These are phyloP conservation scores for Pemphredon lugubris DNA, from an alignment of 2,888 invertebrate genomes.

Conservation along the genomic window DNA sequence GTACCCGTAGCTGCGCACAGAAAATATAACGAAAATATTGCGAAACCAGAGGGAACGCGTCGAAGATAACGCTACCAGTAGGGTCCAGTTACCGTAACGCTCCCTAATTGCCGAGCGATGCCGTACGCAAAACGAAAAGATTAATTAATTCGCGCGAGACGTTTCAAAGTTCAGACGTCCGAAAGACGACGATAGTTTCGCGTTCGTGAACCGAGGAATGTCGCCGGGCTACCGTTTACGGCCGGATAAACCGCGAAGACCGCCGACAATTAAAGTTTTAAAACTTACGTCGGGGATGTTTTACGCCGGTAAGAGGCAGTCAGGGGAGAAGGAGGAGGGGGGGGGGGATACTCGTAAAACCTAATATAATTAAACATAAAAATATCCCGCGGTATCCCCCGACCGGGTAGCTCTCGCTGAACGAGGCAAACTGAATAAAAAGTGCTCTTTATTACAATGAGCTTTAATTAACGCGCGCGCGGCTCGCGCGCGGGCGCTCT, in stretches of 20 bases:
- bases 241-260: slow-evolving; percentile 60
- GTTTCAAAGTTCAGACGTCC: slow-evolving; percentile 16
- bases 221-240: slow-evolving; percentile 46
- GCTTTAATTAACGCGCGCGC: slow-evolving; percentile 76
- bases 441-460: slow-evolving; percentile 78
- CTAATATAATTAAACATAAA: slow-evolving; percentile 76
- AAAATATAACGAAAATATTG: too few species aligned
- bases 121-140: slow-evolving; percentile 7
- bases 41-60: too few species aligned
- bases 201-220: slow-evolving; percentile 17
- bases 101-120: too few species aligned
- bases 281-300: slow-evolving; percentile 56
- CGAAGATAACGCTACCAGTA: too few species aligned
- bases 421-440: slow-evolving; percentile 73
- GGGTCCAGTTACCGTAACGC: too few species aligned
- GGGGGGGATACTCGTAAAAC: slow-evolving; percentile 69
- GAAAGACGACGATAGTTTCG: slow-evolving; percentile 9
- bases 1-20: too few species aligned
- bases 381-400: slow-evolving; percentile 65
- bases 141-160: slow-evolving; percentile 16
- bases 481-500: slow-evolving; percentile 50
- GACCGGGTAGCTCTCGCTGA: slow-evolving; percentile 61
- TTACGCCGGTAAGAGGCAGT: slow-evolving; percentile 60
- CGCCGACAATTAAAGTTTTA: slow-evolving; percentile 71
- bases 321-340: too few species aligned